Percentiles rank a stretch among this genome's conserved stretches.
phyloP scores from a whole-genome alignment of 2,797 vertebrate genomes.

The Amniataba percoides region DNA sequence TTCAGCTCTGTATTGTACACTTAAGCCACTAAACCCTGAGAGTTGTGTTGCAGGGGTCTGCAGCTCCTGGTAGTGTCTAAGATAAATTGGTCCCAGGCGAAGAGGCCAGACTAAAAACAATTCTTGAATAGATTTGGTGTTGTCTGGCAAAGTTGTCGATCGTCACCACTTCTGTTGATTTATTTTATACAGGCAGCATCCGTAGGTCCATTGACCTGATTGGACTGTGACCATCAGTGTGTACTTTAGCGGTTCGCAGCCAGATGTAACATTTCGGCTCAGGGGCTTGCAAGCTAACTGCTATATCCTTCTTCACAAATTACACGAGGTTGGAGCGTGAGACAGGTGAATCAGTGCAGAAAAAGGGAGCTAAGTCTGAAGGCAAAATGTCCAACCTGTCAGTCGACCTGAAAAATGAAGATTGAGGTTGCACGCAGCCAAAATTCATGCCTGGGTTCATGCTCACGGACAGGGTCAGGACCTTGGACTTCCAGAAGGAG shows the following conservation, averaged over 20 bases:
- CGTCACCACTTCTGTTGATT: neutral
- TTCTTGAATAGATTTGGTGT: neutral
- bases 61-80: neutral
- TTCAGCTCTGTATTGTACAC: constrained; percentile 5
- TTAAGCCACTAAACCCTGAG: constrained; percentile 19
- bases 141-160: neutral
- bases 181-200: neutral
- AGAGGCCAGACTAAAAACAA: neutral
- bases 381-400: neutral
- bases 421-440: neutral
- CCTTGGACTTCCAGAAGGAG: neutral
- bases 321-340: neutral
- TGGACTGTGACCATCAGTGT: neutral
- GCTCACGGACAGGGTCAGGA: constrained; percentile 2
- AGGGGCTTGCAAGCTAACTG: neutral
- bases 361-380: neutral
- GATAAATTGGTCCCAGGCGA: constrained; percentile 11
- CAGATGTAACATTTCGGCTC: neutral
- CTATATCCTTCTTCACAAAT: constrained; percentile 1
- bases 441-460: constrained; percentile 5
- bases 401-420: neutral
- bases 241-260: neutral
- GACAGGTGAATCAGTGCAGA: constrained; percentile 4
- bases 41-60: constrained; percentile 18
- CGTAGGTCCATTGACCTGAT: neutral